Percentiles rank a stretch among this genome's conserved stretches.
Conservation (phyloP, 2,888 invertebrate species). For the Nineta flava region DNA sequence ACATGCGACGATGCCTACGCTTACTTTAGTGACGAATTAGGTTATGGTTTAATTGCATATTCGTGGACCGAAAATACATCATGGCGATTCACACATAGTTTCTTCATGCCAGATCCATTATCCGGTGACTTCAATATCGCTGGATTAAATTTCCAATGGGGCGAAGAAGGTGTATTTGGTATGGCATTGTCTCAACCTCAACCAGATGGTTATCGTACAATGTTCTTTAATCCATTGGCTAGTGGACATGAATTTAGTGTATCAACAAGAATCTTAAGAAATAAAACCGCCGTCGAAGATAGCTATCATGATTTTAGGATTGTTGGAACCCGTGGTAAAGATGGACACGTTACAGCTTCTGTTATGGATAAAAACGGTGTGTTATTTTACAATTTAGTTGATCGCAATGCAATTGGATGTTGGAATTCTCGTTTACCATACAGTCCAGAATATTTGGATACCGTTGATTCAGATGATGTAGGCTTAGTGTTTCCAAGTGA, state of each 20-base stretch:
- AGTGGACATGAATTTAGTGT: slow-evolving; percentile 66
- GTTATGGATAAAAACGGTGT: slow-evolving; percentile 61
- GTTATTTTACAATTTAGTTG: slow-evolving; percentile 61
- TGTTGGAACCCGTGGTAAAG: slow-evolving; percentile 46
- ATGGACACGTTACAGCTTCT: slow-evolving; percentile 54
- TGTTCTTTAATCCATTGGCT: slow-evolving; percentile 66
- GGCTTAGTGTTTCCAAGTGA: slow-evolving; percentile 66
- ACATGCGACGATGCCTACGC: slow-evolving; percentile 62
- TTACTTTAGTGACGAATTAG: slow-evolving; percentile 68
- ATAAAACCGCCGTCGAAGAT: slow-evolving; percentile 46
- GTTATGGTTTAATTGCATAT: slow-evolving; percentile 66
- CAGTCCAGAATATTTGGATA: slow-evolving; percentile 44
- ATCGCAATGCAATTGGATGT: slow-evolving; percentile 69
- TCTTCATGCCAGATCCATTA: slow-evolving; percentile 67
- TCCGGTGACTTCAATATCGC: slow-evolving; percentile 63
- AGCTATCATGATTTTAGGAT: slow-evolving; percentile 57
- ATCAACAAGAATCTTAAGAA: slow-evolving; percentile 54
- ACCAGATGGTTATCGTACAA: slow-evolving; percentile 47
- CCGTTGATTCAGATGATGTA: slow-evolving; percentile 59
- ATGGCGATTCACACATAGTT: slow-evolving; percentile 66
- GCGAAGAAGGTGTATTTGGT: slow-evolving; percentile 66
- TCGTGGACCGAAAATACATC: slow-evolving; percentile 61
- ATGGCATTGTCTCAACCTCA: slow-evolving; percentile 53
- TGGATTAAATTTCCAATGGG: slow-evolving; percentile 75
- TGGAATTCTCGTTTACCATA: slow-evolving; percentile 58